A percentile compares a stretch with the other conserved stretches of the same genome.
Conservation (phyloP, 2,888 invertebrate species). For the Taenaris catops region DNA sequence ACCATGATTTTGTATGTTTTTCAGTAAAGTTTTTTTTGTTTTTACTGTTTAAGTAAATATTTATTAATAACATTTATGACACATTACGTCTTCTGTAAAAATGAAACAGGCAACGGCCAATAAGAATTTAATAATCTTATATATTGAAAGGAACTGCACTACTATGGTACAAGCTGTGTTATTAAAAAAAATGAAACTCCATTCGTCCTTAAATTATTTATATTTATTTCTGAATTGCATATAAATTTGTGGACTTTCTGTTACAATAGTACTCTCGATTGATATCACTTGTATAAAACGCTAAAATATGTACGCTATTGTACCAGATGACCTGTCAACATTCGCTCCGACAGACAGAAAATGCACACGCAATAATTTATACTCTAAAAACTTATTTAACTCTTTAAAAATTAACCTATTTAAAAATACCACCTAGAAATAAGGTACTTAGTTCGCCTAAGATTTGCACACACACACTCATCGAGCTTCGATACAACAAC, state of each 20-base stretch:
- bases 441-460: slow-evolving; percentile 65
- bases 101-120: no score
- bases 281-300: slow-evolving; percentile 75
- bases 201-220: slow-evolving; percentile 69
- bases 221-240: slow-evolving; percentile 75
- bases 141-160: no score
- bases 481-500: slow-evolving; percentile 40
- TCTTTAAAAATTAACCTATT: slow-evolving; percentile 65
- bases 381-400: slow-evolving; percentile 57
- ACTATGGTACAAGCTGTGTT: no score
- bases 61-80: no score
- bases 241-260: slow-evolving; percentile 79
- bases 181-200: slow-evolving; percentile 32
- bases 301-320: slow-evolving; percentile 70
- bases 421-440: slow-evolving; percentile 63
- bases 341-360: slow-evolving; percentile 64
- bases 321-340: slow-evolving; percentile 59
- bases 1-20: no score
- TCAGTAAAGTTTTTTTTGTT: no score
- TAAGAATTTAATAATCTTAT: no score
- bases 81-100: no score
- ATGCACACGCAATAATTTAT: slow-evolving; percentile 77
- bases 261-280: slow-evolving; percentile 75
- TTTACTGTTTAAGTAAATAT: no score
- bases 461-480: slow-evolving; percentile 53